Evolutionary conservation across 2,113 vertebrate genomes (phyloP), one percentile per base, ranked within the genome.

Genomic region (Blennius ocellaris): DNA sequence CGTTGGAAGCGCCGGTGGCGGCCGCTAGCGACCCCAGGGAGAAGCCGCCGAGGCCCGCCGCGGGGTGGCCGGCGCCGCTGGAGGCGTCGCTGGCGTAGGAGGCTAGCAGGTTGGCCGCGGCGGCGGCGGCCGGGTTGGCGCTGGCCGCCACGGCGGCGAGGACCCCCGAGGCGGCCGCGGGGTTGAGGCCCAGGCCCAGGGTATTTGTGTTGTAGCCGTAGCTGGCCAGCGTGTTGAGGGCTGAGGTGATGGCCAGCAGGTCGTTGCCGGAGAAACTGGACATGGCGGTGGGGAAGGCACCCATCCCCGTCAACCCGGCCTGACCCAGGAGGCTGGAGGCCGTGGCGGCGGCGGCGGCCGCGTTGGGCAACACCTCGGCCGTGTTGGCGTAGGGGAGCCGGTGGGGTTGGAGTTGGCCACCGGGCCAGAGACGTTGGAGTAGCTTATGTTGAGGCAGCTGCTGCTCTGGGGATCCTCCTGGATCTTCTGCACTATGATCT

Each of bases 351-450:
- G 94, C 94, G 0, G 94, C 95, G 0, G 96, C 95, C 0, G 96
- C 94, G 0, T 95, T 94, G 0, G 96, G 95, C 88, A 96, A 83
- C 62, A 96, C 96, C 72, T 96, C 96, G 0, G 95, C 93, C 0
- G 96, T 96, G 74, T 96, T 97, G 82, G 96, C 96, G 8, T 97
- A 97, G 5, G 96, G 0, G 96, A 97, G 78, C 96, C 96, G 15
- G 96, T 97, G 67, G 96, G 96, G 90, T 97, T 97, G 90, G 96
- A 97, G 93, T 97, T 97, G 89, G 96, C 96, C 73, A 97, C 96
- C 0, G 96, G 96, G 69, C 96, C 96, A 0, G 96, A 95, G 86
- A 97, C 94, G 83, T 97, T 97, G 92, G 95, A 96, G 57, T 97
- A 97, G 92, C 95, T 96, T 87, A 98, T 98, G 93, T 98, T 98